These are phyloP conservation scores for Lepus timidus DNA, from an alignment of 2,113 vertebrate species.

Conservation along the genomic window DNA sequence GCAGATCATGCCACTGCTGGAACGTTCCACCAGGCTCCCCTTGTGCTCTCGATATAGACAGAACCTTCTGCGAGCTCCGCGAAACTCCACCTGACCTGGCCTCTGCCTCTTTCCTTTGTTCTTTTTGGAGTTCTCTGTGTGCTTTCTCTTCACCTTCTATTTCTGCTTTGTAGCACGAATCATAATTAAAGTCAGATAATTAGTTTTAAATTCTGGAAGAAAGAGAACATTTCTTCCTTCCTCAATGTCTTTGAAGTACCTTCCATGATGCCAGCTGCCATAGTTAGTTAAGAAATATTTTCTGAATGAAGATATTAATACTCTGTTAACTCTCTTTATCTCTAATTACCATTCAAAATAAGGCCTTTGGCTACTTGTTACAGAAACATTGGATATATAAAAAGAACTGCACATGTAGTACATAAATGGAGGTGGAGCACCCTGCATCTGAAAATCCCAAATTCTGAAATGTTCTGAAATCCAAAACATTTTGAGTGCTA, in stretches of 20 bases:
- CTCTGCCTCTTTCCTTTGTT: neutral
- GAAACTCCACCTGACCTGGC: neutral
- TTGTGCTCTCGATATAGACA: neutral
- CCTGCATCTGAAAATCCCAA: too few relatives aligned
- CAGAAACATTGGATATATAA: neutral
- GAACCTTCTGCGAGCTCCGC: neutral
- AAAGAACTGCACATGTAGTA: neutral
- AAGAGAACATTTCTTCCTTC: neutral
- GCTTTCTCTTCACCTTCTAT: neutral
- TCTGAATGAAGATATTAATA: neutral
- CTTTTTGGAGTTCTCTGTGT: neutral
- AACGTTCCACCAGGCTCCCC: neutral
- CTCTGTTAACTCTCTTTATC: neutral
- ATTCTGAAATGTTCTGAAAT: too few relatives aligned
- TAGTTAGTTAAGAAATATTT: neutral
- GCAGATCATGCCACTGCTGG: neutral
- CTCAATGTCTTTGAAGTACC: neutral
- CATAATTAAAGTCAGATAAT: slow-evolving; percentile 18
- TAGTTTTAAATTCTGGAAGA: neutral
- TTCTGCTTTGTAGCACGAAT: neutral
- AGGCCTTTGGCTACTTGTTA: neutral
- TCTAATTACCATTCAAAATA: neutral
- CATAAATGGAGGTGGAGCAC: neutral
- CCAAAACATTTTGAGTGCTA: too few relatives aligned
- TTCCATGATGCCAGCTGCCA: neutral